Base-by-base conservation (phyloP, 2,113 vertebrate genomes). In the Trachemys scripta region DNA sequence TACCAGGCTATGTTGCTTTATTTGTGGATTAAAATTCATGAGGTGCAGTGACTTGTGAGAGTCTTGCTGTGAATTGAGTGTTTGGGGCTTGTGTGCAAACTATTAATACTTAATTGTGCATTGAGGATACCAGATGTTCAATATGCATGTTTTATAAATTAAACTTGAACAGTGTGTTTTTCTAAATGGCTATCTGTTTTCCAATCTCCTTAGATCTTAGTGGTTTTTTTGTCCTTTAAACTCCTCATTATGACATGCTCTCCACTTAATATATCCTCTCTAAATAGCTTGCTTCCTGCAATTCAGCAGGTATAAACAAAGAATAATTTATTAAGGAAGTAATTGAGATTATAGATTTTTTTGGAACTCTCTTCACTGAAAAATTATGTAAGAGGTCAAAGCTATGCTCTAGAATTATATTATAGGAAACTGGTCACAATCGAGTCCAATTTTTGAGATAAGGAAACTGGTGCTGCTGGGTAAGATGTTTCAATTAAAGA, bases 281-380 rank as follows among this genome's bases (percentile, higher is more conserved):
- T 92, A 97, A 97, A 96, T 81, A 94, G 96, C 87, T 96, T 96
- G 85, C 14, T 96, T 97, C 85, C 92, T 93, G 51, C 31, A 93
- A 84, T 94, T 96, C 89, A 94, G 91, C 65, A 85, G 84, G 84
- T 88, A 31, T 94, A 90, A 88, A 75, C 79, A 95, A 45, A 83
- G 91, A 54, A 51, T 78, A 93, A 91, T 95, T 91, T 89, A 96
- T 97, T 93, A 95, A 91, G 50, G 88, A 54, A 95, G 79, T 96
- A 97, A 97, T 92, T 96, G 94, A 94, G 91, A 95, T 94, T 95
- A 97, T 95, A 87, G 93, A 91, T 96, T 97, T 69, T 69, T 97
- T 95, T 91, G 65, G 19, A 91, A 92, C 90, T 69, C 53, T 92
- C 84, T 85, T 49, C 76, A 91, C 93, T 72, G 0, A 84, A 93